phyloP scores from a whole-genome alignment of 2,797 vertebrate species.

The Monodelphis domestica region DNA sequence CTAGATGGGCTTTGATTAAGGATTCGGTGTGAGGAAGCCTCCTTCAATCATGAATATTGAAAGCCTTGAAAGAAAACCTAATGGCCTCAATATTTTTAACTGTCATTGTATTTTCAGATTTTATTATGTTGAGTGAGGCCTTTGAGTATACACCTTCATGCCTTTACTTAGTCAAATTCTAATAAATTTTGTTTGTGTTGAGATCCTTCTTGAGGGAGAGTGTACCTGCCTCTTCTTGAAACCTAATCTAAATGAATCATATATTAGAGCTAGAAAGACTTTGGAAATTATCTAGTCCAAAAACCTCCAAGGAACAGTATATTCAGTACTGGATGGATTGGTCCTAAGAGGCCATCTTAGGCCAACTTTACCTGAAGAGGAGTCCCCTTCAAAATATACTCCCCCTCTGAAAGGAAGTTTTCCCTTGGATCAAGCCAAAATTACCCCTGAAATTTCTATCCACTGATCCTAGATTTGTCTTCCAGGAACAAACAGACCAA shows the following conservation, averaged over 20 bases:
- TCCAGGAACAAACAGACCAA: neutral
- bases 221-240: conserved; percentile 20
- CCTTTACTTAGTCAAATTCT: neutral
- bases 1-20: conserved; percentile 57
- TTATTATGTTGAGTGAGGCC: conserved; percentile 36
- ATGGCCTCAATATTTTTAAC: conserved; percentile 47
- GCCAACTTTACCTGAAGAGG: too few species aligned
- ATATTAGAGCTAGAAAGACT: conserved; percentile 28
- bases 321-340: neutral
- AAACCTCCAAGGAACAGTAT: neutral
- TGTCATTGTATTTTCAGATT: conserved; percentile 55
- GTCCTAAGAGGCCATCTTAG: neutral
- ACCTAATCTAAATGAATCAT: conserved; percentile 13
- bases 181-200: conserved; percentile 34
- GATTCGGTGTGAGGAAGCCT: conserved; percentile 5
- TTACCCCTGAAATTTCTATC: too few species aligned
- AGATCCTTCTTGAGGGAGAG: neutral
- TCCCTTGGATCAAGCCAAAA: too few species aligned
- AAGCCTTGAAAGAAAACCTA: conserved; percentile 56
- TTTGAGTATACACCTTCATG: conserved; percentile 52
- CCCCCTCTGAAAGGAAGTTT: too few species aligned
- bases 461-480: too few species aligned
- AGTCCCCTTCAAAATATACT: too few species aligned
- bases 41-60: conserved; percentile 45
- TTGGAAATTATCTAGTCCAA: neutral